phyloP scores from a whole-genome alignment of 2,113 vertebrate genomes.

The Mormyrus iriodes region DNA sequence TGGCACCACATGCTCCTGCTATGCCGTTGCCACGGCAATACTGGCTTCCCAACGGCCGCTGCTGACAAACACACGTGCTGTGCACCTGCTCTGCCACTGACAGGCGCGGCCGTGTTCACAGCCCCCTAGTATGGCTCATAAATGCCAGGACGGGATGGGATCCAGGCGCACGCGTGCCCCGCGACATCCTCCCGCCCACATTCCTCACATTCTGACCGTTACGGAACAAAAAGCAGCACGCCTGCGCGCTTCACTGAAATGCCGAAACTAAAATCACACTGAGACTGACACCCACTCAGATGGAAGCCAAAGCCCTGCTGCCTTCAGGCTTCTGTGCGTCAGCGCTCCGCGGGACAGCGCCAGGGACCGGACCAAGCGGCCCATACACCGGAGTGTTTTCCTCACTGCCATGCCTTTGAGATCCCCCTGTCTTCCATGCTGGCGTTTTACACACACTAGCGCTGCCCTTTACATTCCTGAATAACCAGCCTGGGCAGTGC shows the following conservation, averaged over 20 bases:
- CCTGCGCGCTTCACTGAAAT: neutral
- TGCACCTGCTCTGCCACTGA: neutral
- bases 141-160: neutral
- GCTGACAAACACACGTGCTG: neutral
- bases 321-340: neutral
- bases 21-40: neutral
- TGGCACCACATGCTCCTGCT: neutral
- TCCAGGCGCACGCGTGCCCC: neutral
- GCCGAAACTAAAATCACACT: neutral
- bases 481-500: neutral
- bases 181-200: neutral
- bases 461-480: neutral
- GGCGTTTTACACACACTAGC: neutral
- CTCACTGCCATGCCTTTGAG: neutral
- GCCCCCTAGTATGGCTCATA: too few species aligned
- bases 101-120: neutral
- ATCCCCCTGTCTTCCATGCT: neutral
- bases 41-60: neutral
- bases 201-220: constrained; percentile 2
- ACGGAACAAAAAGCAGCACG: neutral
- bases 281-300: neutral
- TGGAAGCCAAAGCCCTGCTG: neutral
- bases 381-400: neutral
- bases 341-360: neutral
- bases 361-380: neutral